Evolutionary conservation across 92 coral and sea anemone genomes (phyloP).

Genomic region (Zoanthus gigantus): DNA sequence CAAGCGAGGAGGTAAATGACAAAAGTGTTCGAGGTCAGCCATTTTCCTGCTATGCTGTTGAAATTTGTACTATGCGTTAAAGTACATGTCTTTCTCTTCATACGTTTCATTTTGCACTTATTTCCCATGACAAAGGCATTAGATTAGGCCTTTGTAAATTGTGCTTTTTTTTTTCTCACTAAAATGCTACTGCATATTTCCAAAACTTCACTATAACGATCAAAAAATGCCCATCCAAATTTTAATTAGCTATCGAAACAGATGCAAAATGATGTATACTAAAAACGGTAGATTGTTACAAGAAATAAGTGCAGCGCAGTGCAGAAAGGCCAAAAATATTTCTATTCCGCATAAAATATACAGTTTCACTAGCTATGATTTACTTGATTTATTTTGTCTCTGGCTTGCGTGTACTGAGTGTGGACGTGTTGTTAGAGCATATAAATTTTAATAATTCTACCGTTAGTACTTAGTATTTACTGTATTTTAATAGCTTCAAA

Average conservation of each 20-base stretch:
- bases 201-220: background rate
- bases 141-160: background rate
- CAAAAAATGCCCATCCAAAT: background rate
- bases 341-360: too few species aligned
- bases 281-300: background rate
- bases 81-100: too few species aligned
- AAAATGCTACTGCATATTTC: background rate
- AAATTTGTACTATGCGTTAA: too few species aligned
- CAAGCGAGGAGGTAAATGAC: too few species aligned
- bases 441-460: too few species aligned
- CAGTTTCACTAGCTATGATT: background rate
- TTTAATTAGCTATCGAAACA: background rate
- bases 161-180: background rate
- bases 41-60: too few species aligned
- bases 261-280: background rate
- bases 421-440: too few species aligned
- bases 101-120: too few species aligned
- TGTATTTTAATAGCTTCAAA: too few species aligned
- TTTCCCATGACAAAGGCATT: too few species aligned
- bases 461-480: too few species aligned
- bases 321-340: background rate
- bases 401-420: background rate
- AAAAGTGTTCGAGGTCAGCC: too few species aligned
- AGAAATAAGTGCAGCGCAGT: background rate
- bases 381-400: background rate